Evolutionary conservation across 1,140 invertebrate species (phyloP), one percentile per base, ranked within the genome.

Genomic region (Campoletis sonorensis): DNA sequence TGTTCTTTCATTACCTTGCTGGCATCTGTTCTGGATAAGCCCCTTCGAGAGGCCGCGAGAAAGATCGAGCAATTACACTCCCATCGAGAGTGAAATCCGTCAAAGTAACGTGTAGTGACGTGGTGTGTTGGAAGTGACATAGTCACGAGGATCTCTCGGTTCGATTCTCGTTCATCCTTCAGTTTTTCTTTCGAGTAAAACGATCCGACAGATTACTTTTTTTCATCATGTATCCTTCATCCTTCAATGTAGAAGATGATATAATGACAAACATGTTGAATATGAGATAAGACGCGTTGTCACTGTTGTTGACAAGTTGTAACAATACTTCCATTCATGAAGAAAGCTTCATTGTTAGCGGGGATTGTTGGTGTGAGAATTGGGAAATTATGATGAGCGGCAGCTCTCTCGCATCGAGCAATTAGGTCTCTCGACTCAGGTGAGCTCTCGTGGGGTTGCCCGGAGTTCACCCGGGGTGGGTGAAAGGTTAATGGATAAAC

Each of bases 401-500:
- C 18, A 64, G 51, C 51, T 21, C 51, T 54, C n/a, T 18, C 18
- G 16, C 61, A 64, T 78, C 61, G 76, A 77, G 73, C 58, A 78
- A 78, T 78, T 78, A 78, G 61, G 51, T 78, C 18, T 15, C 5
- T 27, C 58, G 18, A 67, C 58, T 78, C 76, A 78, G 76, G 76
- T 78, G 76, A 78, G 76, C 58, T 78, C 76, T 67, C 61, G 1
- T 10, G 61, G 61, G 76, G 58, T n/a, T 64, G 61, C 61, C 51
- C 33, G 0, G 73, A 78, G 58, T 10, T 30, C 75, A 3, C 16
- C 61, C 5, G 16, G 76, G 58, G 15, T 26, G 72, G 73, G 51
- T n/a, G 54, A 67, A 37, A 67, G 76, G 76, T 78, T 78, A 78
- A 78, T 67, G 76, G 58, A 67, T 58, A n/a, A 78, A 45, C 58